Percentiles rank a stretch among this genome's conserved stretches.
These are phyloP conservation scores for Mesocricetus auratus DNA, from an alignment of 2,113 vertebrate species.

Conservation along the genomic window DNA sequence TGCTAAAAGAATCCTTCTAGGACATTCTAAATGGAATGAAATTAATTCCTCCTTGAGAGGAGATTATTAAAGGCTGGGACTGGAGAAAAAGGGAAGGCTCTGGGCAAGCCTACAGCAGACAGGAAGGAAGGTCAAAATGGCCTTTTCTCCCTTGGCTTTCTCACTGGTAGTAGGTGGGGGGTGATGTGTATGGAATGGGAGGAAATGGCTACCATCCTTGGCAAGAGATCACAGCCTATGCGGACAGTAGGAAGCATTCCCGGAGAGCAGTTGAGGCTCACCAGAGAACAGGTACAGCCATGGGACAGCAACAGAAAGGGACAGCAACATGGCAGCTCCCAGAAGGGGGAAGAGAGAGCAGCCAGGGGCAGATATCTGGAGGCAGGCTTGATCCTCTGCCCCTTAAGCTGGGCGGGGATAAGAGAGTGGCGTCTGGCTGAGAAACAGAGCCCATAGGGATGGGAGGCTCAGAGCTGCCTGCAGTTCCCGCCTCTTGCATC, in stretches of 20 bases:
- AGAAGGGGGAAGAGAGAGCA: rapidly evolving
- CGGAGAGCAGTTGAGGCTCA: background rate
- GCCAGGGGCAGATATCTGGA: background rate
- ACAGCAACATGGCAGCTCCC: background rate
- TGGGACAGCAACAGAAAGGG: background rate
- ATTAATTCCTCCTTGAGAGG: background rate
- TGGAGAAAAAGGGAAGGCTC: background rate
- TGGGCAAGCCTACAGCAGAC: background rate
- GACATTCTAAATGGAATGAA: background rate
- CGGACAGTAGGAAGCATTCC: background rate
- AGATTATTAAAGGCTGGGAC: background rate
- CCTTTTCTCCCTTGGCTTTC: background rate
- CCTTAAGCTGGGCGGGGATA: background rate
- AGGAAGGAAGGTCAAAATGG: background rate
- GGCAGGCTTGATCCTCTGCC: background rate
- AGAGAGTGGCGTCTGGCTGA: background rate
- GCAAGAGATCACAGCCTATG: background rate
- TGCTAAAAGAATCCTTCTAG: constrained; percentile 19
- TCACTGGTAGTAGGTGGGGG: background rate
- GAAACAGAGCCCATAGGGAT: background rate
- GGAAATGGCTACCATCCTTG: background rate
- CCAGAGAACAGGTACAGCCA: rapidly evolving
- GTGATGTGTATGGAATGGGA: background rate
- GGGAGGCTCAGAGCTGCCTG: background rate
- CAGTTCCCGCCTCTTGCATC: background rate